Evolutionary conservation across 2,888 invertebrate species (phyloP), one percentile per base, ranked within the genome.

Genomic region (Temnothorax unifasciatus): DNA sequence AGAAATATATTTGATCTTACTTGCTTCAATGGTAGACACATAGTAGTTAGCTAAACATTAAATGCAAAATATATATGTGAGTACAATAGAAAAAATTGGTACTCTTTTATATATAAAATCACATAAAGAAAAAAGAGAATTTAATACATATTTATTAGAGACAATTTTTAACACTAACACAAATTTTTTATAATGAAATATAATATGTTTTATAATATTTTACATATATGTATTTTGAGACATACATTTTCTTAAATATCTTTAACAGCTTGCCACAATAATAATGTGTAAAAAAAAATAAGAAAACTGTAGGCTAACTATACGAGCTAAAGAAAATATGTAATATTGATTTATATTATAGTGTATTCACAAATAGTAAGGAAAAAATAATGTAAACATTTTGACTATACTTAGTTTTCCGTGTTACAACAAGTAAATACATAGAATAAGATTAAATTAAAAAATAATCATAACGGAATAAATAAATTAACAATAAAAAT

Each of bases 11-110:
- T 88, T 91, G 69, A 21, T 85, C 90, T 90, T 90, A 90, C 90
- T 90, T 91, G 90, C 82, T 91, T 90, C 87, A 90, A 90, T 64
- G 90, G 90, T 84, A 90, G 91, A 89, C 90, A 90, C 90, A 81
- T 82, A 90, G 90, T 89, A 90, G 90, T 89, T 89, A 85, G 90
- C 90, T 90, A 90, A 90, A 90, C 90, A 90, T 91, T 89, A 89
- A 91, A 91, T 85, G 83, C 76, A 90, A 86, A 82, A 86, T 83
- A 86, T 86, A 88, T 71, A 81, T 88, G 61, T 81, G 47, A 90
- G 74, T 89, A 87, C 18, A 77, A 82, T 38, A 29, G 61, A 77
- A 82, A 69, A 47, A 71, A 61, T 25, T 15, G 52, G 38, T 25
- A 21, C 52, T 77, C 25, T 69, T 79, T 82, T 74, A 74, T 54